Conservation (phyloP, 2,797 vertebrate species). For the Micromesistius poutassou region DNA sequence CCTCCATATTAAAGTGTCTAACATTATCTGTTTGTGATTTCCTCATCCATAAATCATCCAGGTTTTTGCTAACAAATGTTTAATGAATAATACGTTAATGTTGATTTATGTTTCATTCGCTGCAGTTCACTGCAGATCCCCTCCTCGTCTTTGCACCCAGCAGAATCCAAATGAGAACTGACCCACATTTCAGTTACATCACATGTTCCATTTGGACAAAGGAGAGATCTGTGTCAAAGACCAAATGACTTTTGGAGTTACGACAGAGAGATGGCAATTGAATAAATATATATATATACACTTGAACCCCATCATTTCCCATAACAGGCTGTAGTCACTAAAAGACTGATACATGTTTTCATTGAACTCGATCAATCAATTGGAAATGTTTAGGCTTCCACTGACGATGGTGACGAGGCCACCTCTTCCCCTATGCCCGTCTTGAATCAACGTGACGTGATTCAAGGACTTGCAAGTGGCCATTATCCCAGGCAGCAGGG, state of each 20-base stretch:
- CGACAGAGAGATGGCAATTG: background rate
- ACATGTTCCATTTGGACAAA: slow-evolving; percentile 43
- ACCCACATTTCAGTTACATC: slow-evolving; percentile 60
- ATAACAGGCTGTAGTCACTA: background rate
- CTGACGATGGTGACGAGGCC: background rate
- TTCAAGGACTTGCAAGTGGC: background rate
- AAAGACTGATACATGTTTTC: background rate
- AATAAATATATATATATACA: background rate
- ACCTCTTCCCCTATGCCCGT: background rate
- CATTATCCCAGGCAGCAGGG: background rate
- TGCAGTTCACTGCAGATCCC: background rate
- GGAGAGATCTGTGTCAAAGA: slow-evolving; percentile 19
- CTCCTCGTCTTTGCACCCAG: background rate
- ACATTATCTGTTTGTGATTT: background rate
- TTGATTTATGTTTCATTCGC: background rate
- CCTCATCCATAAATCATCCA: background rate
- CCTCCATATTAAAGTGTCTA: background rate
- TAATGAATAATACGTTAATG: background rate
- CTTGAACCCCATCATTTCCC: background rate
- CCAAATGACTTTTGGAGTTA: slow-evolving; percentile 9
- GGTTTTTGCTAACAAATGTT: background rate
- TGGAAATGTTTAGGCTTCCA: background rate
- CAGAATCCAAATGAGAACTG: slow-evolving; percentile 37
- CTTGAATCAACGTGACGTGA: too few relatives aligned
- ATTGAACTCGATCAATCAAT: too few relatives aligned